Evolutionary conservation across 2,888 invertebrate genomes (phyloP), one percentile per base, ranked within the genome.

Genomic region (Chloroclysta siterata): DNA sequence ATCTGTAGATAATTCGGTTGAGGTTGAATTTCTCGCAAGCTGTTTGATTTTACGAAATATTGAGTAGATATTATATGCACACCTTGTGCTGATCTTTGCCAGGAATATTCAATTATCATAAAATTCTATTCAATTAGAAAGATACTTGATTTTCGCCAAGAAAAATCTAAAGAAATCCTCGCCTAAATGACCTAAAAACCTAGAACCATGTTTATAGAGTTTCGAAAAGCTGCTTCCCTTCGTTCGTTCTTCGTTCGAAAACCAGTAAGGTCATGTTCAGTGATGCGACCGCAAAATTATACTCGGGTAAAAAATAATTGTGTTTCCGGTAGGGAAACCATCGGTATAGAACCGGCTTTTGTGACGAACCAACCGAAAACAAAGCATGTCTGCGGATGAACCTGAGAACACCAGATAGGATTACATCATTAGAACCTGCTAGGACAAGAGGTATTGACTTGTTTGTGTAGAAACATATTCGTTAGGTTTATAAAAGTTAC

Each of bases 301-400:
- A 15, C 54, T 44, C 44, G 41, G 47, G 51, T 61, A 58, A 65
- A 61, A 65, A 57, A 64, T 72, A 61, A 62, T 52, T 59, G 65
- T 65, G 59, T 66, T 72, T 72, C 72, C 68, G 70, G 63, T 58
- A 68, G 56, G 57, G 63, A 64, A 65, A 60, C 54, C 65, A 58
- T 28, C 65, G 50, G 65, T 55, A 58, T 36, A 65, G 61, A 65
- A 61, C 65, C 57, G 57, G 61, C 61, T 61, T 53, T 58, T 54
- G 56, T 61, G 50, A 53, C 39, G 46, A 52, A 42, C 58, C 47
- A 28, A 53, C 53, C n/a, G 48, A 53, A 46, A 46, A 51, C 53
- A 50, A 36, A 54, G 28, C 63, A 48, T 46, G 58, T 58, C 53
- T 50, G 48, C 52, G 29, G 22, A 58, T 14, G 53, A 65, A 65